Conservation (phyloP, 2,888 invertebrate genomes). For the Baronia brevicornis region DNA sequence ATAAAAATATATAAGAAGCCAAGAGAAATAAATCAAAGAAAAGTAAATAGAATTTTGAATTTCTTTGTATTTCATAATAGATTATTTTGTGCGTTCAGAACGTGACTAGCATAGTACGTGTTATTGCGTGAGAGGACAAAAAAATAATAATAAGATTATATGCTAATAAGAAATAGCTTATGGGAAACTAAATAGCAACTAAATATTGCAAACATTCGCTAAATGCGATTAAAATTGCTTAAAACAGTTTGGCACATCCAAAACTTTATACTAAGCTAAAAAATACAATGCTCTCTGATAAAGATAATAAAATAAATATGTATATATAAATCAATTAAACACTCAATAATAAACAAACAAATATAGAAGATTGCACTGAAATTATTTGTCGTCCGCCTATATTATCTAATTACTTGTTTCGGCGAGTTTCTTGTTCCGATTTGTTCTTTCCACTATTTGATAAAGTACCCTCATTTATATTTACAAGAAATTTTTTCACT, state of each 20-base stretch:
- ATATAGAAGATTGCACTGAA: constrained; percentile 63
- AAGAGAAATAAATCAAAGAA: constrained; percentile 30
- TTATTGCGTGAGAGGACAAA: constrained; percentile 62
- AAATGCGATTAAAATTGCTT: constrained; percentile 62
- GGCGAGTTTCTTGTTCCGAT: constrained; percentile 72
- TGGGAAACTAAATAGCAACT: constrained; percentile 52
- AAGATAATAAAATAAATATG: constrained; percentile 64
- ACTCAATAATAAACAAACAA: constrained; percentile 52
- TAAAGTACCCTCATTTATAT: constrained; percentile 48
- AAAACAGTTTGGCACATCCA: constrained; percentile 69
- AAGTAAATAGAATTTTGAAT: constrained; percentile 32
- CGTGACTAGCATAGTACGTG: constrained; percentile 73
- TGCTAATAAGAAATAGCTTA: constrained; percentile 37
- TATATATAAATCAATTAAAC: constrained; percentile 37
- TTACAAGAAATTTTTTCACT: constrained; percentile 57
- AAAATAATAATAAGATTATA: constrained; percentile 32
- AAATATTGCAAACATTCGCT: constrained; percentile 51
- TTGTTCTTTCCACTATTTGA: constrained; percentile 55
- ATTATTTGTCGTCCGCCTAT: constrained; percentile 48
- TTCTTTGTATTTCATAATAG: constrained; percentile 35
- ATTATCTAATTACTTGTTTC: constrained; percentile 63
- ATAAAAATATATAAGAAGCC: constrained; percentile 47
- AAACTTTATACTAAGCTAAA: constrained; percentile 68
- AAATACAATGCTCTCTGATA: constrained; percentile 56
- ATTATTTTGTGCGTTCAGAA: constrained; percentile 67